Base-by-base conservation (phyloP, 2,888 invertebrate species). In the Conomelus anceps region DNA sequence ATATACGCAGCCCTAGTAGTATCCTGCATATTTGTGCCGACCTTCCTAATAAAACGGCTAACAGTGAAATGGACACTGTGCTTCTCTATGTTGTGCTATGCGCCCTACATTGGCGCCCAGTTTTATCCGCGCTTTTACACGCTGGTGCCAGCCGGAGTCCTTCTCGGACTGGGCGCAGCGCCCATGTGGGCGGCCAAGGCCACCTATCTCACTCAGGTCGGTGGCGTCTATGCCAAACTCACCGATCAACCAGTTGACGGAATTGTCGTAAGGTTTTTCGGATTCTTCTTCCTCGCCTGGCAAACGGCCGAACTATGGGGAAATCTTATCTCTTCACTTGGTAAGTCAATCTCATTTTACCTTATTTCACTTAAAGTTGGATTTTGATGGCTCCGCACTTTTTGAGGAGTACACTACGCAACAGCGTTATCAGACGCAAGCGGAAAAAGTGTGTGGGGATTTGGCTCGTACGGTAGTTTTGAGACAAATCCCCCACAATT, bases 141-240 rank as follows among this genome's bases (percentile, higher is more conserved):
- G n/a, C 94, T 98, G 89, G 97, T 98, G 89, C 98, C 98, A 0
- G 97, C 98, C 63, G 98, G 99, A 23, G 96, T 99, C 26, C 94
- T 99, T n/a, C 95, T 98, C 34, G 99, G 99, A 91, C 94, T 99
- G 89, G 98, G 98, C 13, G 99, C 98, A 1, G 99, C 99, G 0
- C 99, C 99, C 87, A 97, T 99, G 96, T 99, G 99, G 99, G 98
- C 98, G 0, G 98, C 99, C n/a, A 98, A 99, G 93, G 99, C 99
- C 90, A 98, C 98, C 0, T 99, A 99, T 93, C 95, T 99, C 91
- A 99, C 99, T 20, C 98, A 98, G 94, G 97, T 97, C 85, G 99
- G 98, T 86, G 97, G 97, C 91, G 96, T 97, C 91, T 98, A 98
- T 94, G 98, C 99, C 22, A 97, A 97, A 92, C 94, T 98, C 90